A percentile compares a stretch with the other conserved stretches of the same genome.
Conservation (phyloP, 2,888 invertebrate genomes). For the Epinotia brunnichana region DNA sequence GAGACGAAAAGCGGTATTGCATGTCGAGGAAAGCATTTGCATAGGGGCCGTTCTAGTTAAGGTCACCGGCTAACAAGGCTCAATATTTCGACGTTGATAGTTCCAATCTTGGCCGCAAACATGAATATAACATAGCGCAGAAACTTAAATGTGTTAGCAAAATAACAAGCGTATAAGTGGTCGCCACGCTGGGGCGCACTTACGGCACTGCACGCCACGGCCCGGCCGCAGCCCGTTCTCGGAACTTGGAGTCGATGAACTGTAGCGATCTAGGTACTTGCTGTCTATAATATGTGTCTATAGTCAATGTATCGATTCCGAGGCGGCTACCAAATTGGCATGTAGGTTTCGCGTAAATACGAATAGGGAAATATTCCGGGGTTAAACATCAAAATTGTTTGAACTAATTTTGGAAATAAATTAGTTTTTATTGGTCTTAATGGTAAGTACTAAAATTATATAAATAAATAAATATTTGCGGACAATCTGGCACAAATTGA, state of each 20-base stretch:
- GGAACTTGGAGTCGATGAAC: conserved; percentile 67
- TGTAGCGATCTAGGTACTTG: conserved; percentile 24
- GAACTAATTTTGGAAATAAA: too few species aligned
- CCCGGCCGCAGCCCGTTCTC: conserved; percentile 56
- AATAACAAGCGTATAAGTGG: conserved; percentile 56
- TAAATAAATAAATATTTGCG: too few species aligned
- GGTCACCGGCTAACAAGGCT: conserved; percentile 22
- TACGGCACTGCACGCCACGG: conserved; percentile 63
- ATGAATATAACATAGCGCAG: conserved; percentile 28
- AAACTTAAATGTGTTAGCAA: conserved; percentile 46
- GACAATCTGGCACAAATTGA: too few species aligned
- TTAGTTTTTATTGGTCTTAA: too few species aligned
- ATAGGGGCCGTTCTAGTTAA: conserved; percentile 8
- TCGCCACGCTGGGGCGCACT: conserved; percentile 60
- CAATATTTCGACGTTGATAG: conserved; percentile 26
- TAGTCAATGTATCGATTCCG: conserved; percentile 28
- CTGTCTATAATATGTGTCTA: conserved; percentile 10
- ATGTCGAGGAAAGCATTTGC: conserved; percentile 18
- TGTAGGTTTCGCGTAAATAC: too few species aligned
- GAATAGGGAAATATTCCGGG: too few species aligned
- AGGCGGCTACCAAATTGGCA: conserved; percentile 17
- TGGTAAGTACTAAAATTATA: too few species aligned
- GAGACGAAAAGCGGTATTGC: conserved; percentile 3
- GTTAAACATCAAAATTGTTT: too few species aligned
- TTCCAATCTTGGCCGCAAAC: conserved; percentile 15